Base-by-base conservation (phyloP, 2,888 invertebrate genomes). In the Macropis europaea region DNA sequence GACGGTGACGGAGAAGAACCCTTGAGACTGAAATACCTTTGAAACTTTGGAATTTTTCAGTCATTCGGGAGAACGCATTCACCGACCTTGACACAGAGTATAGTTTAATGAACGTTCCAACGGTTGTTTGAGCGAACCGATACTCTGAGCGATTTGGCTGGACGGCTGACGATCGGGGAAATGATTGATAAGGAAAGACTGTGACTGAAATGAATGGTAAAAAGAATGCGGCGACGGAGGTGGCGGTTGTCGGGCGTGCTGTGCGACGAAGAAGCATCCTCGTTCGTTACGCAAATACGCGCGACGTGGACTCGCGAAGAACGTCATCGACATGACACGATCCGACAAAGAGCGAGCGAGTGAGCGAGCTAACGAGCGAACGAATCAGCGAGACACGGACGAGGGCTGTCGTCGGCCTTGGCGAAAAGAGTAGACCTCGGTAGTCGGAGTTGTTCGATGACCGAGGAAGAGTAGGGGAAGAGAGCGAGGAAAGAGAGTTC, bases 391-490 rank as follows among this genome's bases (percentile, higher is more conserved):
- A 43, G 59, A 28, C 36, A 60, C 38, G 28, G 17, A 48, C 47
- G 30, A 26, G 30, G 47, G 43, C 52, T 57, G 26, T 45, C 56
- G 36, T 64, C 72, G 76, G 38, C 76, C 76, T 80, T 79, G 77
- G 52, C 50, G 68, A 72, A 77, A 73, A 68, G 64, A 77, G 62
- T 40, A 79, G 38, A 40, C 60, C 70, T 62, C 57, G 60, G 22
- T 38, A 47, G 19, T 36, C 57, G 22, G 28, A 48, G 63, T 43
- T 69, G 74, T 72, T 74, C 75, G 68, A 68, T 68, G 76, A 70
- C 73, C 71, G 73, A 71, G 64, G 68, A 64, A 67, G 52, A 83
- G 68, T 50, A 71, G 77, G 66, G 57, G 38, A 30, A 45, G 36
- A 7, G 38, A 53, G 24, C 17, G 36, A 53, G 43, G 7, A 60